Evolutionary conservation across 1,140 invertebrate genomes (phyloP), one percentile per base, ranked within the genome.

Genomic region (Bombus waltoni): DNA sequence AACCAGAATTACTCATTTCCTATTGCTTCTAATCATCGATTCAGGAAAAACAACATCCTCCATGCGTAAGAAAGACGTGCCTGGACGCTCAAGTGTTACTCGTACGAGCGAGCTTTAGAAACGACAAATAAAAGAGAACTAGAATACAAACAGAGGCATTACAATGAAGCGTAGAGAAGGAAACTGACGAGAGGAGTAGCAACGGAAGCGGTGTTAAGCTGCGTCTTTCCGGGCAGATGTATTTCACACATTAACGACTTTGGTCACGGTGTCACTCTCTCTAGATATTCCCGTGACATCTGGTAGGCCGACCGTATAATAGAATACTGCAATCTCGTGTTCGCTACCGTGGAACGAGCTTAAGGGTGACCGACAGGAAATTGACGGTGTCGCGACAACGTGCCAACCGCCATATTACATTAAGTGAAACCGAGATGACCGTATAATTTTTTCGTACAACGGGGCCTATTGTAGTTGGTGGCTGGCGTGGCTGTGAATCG

Each of bases 221-320:
- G n/a, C 40, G 71, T 62, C 32, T 70, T 83, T 38, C 35, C 53
- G 68, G 88, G 85, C 92, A 93, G 91, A 93, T 93, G 92, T 84
- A 91, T 90, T 93, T 92, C 91, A 91, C 90, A 89, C 89, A 88
- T 90, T 93, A 92, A 92, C 90, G 91, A 92, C 87, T 92, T 91
- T 91, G 90, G 92, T 92, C 87, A 93, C 88, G 88, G 87, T 93
- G 92, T 93, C 93, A 89, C 85, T 92, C 88, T 53, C 75, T 88
- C 53, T 74, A 47, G 82, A 72, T 44, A 80, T 66, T 71, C 83
- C 83, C 74, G 86, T 88, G 91, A 93, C 92, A 93, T 93, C 91
- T 93, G 92, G 90, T 86, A 79, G 83, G 59, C 77, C 42, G 88
- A 35, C n/a, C 65, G 57, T 87, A 91, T 92, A 92, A 93, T 92